These are phyloP conservation scores for Clinocottus analis DNA, from an alignment of 2,113 vertebrate species.

Conservation along the genomic window DNA sequence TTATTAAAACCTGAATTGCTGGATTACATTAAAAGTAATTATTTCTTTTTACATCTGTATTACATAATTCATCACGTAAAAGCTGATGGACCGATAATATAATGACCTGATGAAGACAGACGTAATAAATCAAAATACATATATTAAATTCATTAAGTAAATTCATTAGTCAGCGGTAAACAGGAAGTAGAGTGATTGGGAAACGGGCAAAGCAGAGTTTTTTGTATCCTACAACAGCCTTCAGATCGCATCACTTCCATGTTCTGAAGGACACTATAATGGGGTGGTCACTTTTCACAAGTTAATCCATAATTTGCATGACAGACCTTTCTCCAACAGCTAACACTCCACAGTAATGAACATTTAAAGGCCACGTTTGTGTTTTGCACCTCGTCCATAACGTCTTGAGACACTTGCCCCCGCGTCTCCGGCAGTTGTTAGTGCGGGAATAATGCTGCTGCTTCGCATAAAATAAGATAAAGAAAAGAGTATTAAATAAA, in stretches of 20 bases:
- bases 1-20: not conserved
- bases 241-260: not conserved
- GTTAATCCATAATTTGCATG: not conserved
- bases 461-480: not conserved
- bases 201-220: not conserved
- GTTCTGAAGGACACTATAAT: constrained; percentile 12
- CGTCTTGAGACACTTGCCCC: not conserved
- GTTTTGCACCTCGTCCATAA: not conserved
- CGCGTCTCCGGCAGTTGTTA: not conserved
- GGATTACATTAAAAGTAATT: not conserved
- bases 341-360: not conserved
- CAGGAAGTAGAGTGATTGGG: not conserved
- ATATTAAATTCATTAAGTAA: no score
- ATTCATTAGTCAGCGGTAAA: constrained; percentile 11
- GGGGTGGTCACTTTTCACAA: not conserved
- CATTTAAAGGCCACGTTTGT: not conserved
- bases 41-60: not conserved
- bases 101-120: not conserved
- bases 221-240: not conserved
- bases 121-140: constrained; percentile 33
- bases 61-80: constrained; percentile 1
- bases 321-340: not conserved
- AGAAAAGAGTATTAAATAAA: not conserved
- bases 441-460: not conserved
- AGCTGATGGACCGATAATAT: constrained; percentile 1